Evolutionary conservation across 2,888 invertebrate genomes (phyloP).

Genomic region (Ellobium chinense): DNA sequence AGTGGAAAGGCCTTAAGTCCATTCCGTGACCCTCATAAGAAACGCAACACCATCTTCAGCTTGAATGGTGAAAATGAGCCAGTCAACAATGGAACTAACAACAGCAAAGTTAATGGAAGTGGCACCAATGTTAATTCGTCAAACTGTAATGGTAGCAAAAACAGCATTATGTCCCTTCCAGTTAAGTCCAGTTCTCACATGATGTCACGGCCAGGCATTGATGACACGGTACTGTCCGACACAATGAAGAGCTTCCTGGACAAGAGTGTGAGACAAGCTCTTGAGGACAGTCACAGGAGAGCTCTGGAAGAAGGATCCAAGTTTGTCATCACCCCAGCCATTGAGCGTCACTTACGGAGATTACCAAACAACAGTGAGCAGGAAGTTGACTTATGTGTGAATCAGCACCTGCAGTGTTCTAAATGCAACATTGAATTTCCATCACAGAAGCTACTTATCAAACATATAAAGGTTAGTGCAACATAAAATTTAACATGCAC

Average conservation of each 20-base stretch:
- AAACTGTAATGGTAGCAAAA: neutral
- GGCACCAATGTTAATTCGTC: neutral
- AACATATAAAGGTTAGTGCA: slow-evolving; percentile 76
- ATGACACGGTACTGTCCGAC: slow-evolving; percentile 29
- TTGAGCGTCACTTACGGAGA: slow-evolving; percentile 1
- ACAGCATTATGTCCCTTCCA: neutral
- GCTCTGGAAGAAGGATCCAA: slow-evolving; percentile 12
- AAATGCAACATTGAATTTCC: slow-evolving; percentile 71
- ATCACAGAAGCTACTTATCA: slow-evolving; percentile 70
- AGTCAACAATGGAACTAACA: neutral
- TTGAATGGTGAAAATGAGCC: neutral
- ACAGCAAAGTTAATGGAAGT: neutral
- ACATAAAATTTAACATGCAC: too few species aligned
- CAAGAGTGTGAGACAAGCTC: slow-evolving; percentile 27
- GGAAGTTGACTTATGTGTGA: neutral
- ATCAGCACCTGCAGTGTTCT: neutral
- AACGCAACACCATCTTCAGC: slow-evolving; percentile 29
- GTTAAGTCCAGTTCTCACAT: neutral
- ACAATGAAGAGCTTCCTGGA: slow-evolving; percentile 26
- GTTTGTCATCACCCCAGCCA: slow-evolving; percentile 21
- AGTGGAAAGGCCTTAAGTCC: slow-evolving; percentile 5
- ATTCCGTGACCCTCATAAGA: slow-evolving; percentile 23
- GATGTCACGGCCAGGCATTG: slow-evolving; percentile 24
- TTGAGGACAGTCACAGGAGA: slow-evolving; percentile 21
- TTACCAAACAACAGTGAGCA: neutral